Evolutionary conservation across 2,113 vertebrate genomes (phyloP).

Genomic region (Melanocharis versteri): DNA sequence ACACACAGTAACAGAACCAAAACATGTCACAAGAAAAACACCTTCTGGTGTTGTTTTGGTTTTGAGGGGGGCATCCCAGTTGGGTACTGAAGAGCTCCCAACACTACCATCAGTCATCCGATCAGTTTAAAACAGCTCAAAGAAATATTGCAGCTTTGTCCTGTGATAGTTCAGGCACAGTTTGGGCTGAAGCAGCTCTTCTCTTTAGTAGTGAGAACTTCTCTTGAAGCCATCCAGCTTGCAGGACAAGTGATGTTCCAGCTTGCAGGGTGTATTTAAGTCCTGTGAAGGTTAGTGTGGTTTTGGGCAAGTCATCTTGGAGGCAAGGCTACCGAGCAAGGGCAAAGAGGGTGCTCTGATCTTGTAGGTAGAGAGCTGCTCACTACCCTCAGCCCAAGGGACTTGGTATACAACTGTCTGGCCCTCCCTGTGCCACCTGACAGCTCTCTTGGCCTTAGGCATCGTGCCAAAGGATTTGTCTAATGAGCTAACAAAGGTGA

Average conservation of each 20-base stretch:
- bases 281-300: background rate
- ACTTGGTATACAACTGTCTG: background rate
- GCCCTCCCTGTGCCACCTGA: background rate
- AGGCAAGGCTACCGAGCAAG: background rate
- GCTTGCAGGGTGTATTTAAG: background rate
- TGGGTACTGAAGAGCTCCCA: background rate
- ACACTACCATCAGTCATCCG: background rate
- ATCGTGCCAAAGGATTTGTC: background rate
- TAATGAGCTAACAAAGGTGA: background rate
- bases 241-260: background rate
- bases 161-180: background rate
- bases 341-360: background rate
- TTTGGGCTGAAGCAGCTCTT: background rate
- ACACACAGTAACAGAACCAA: background rate
- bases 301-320: background rate
- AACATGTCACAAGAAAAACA: background rate
- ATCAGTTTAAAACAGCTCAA: background rate
- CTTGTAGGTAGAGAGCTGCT: background rate
- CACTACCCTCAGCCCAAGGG: background rate
- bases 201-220: background rate
- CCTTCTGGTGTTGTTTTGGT: background rate
- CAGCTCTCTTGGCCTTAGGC: background rate
- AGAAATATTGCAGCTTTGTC: background rate
- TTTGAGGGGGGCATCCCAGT: background rate
- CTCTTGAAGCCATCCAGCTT: background rate